Evolutionary conservation across 2,888 invertebrate genomes (phyloP).

Genomic region (Cordilura impudica): DNA sequence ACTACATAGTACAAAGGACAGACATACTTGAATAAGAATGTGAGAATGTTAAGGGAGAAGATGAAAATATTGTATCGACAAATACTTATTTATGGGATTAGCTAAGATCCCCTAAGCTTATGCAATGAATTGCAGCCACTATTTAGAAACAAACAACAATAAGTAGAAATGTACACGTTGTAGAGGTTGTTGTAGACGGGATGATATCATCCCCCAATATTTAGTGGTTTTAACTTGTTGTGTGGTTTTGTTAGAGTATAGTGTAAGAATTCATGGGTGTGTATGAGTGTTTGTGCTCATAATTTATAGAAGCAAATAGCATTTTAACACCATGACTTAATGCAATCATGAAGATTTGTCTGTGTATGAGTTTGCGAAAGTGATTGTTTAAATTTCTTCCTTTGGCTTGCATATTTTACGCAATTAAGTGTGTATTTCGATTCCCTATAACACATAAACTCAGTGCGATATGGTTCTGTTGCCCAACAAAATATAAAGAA

Average conservation of each 20-base stretch:
- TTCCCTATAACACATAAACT: neutral
- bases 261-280: neutral
- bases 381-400: slow-evolving; percentile 13
- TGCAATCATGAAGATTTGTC: slow-evolving; percentile 40
- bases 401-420: slow-evolving; percentile 8
- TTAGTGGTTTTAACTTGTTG: slow-evolving; percentile 48
- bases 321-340: slow-evolving; percentile 55
- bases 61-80: slow-evolving; percentile 27
- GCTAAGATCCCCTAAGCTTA: slow-evolving; percentile 23
- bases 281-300: neutral
- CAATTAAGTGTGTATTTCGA: slow-evolving; percentile 5
- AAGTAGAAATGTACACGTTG: neutral
- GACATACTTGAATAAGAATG: neutral
- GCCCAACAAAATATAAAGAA: too few relatives aligned
- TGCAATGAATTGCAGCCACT: slow-evolving; percentile 52
- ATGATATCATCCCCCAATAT: slow-evolving; percentile 39
- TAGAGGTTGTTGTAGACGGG: neutral
- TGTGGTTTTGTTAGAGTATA: slow-evolving; percentile 18
- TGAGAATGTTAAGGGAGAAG: neutral
- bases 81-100: slow-evolving; percentile 53
- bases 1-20: neutral
- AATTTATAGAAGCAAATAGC: slow-evolving; percentile 49
- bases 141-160: slow-evolving; percentile 39
- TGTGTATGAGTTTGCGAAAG: neutral
- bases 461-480: neutral